A percentile compares a stretch with the other conserved stretches of the same genome.
Evolutionary conservation across 2,797 vertebrate genomes (phyloP).

Genomic region (Acipenser transmontanus): DNA sequence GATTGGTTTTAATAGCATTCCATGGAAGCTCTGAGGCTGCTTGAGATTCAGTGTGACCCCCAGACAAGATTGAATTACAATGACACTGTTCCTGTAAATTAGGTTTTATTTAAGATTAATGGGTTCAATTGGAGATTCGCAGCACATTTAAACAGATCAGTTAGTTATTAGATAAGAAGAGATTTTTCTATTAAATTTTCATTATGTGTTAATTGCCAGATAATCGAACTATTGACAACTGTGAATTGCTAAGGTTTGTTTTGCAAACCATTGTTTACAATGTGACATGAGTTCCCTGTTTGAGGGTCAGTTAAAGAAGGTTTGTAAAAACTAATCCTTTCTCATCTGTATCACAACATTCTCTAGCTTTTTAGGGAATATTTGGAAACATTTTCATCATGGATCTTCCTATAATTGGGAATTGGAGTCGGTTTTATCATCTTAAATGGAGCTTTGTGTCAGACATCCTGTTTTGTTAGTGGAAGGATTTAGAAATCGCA

Average conservation of each 20-base stretch:
- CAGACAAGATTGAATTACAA: slow-evolving; percentile 12
- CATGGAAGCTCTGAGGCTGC: background rate
- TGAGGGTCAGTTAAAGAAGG: no score
- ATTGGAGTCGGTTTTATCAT: no score
- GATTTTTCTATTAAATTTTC: slow-evolving; percentile 66
- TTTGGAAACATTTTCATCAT: no score
- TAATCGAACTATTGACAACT: slow-evolving; percentile 65
- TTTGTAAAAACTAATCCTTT: no score
- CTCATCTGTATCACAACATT: no score
- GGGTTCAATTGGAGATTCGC: slow-evolving; percentile 35
- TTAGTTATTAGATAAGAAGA: slow-evolving; percentile 39
- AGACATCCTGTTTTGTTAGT: no score
- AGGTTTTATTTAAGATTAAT: slow-evolving; percentile 59
- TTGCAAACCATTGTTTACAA: slow-evolving; percentile 49
- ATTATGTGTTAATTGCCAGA: slow-evolving; percentile 68
- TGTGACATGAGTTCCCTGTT: no score
- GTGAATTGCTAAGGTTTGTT: slow-evolving; percentile 62
- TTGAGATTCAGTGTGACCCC: background rate
- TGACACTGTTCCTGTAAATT: slow-evolving; percentile 31
- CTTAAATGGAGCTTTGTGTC: no score
- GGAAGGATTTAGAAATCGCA: no score
- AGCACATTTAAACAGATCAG: slow-evolving; percentile 47
- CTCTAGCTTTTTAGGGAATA: no score
- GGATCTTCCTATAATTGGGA: no score
- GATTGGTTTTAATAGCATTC: slow-evolving; percentile 3